Base-by-base conservation (phyloP, 2,113 vertebrate genomes). In the Heteronetta atricapilla region DNA sequence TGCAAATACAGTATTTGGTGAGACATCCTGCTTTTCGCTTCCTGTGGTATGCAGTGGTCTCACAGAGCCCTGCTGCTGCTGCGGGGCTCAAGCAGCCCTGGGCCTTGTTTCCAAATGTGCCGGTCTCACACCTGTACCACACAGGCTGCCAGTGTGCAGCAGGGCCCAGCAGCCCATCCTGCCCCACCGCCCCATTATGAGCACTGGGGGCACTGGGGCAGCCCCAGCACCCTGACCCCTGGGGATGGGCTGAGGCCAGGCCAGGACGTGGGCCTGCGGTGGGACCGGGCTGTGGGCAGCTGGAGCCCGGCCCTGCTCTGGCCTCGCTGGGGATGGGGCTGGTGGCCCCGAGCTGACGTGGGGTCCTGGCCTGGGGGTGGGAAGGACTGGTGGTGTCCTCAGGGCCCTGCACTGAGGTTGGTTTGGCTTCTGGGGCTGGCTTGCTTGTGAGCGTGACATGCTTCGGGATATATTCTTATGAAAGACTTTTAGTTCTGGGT, bases 341-440 rank as follows among this genome's bases (percentile, higher is more conserved):
- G 77, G 40, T 0, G 2, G 44, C 23, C 46, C 46, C 1, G 0
- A 8, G 25, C 33, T 63, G 52, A n/a, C 0, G 0, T 12, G 46
- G 28, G 18, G 5, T 5, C 3, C 10, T 20, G 73, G 23, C 19
- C 18, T 2, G 1, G 13, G 7, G 18, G 38, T 8, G 22, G 14
- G 19, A 20, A 13, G n/a, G 28, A 11, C 18, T 59, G 20, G 9
- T 3, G 6, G 7, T 33, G 15, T 2, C n/a, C 13, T 2, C 2
- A 0, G 46, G 5, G 7, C 5, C 21, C n/a, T 46, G 18, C 13
- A 14, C 46, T 79, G 1, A 2, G 17, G 20, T 13, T 11, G 44
- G 5, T 46, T 56, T 78, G 46, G 28, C 42, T 75, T 31, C 63
- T 76, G 66, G 25, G 12, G 19, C 33, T 33, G 23, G 11, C 17